Base-by-base conservation (phyloP, 2,888 invertebrate species). In the Idaea aversata region DNA sequence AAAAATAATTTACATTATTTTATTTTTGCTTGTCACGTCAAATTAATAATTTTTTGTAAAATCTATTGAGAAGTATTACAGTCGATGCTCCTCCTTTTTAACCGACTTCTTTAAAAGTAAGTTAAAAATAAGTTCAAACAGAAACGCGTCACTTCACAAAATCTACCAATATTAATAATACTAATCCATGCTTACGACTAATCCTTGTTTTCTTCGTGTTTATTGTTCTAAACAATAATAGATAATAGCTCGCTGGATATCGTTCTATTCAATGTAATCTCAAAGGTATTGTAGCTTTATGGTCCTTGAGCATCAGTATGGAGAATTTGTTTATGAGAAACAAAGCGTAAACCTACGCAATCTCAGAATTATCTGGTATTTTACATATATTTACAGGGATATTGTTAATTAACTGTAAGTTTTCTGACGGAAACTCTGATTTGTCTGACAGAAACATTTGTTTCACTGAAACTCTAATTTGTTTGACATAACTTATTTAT, bases 111-210 rank as follows among this genome's bases (percentile, higher is more conserved):
- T 13, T 4, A 38, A 38, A 38, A 38, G 10, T 2, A 38, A 38
- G 38, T 38, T 4, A 38, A 6, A 47, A 47, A 47, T 47, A 47
- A 7, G 2, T 13, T 13, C 47, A 47, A 47, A 10, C 47, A 13
- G 47, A 47, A 13, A 13, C 47, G 47, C 13, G 7, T 4, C 7
- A 13, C 47, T 47, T 47, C 47, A 5, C 47, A 47, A 47, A 67
- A 70, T 66, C 57, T 61, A 63, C 62, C 15, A 61, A 60, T 57
- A 62, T 61, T 47, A 63, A 34, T 13, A 36, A 61, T 63, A 15
- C 57, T 59, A 62, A 68, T 34, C 35, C 15, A n/a, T 34, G 57
- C 47, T 13, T 7, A 3, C 47, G 47, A 47, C 47, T 47, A 47
- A 47, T 47, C 47, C 47, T 10, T 10, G 6, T 10, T 47, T 47